These are phyloP conservation scores for Pyrocoelia pectoralis DNA, from an alignment of 2,888 invertebrate species.

Conservation along the genomic window DNA sequence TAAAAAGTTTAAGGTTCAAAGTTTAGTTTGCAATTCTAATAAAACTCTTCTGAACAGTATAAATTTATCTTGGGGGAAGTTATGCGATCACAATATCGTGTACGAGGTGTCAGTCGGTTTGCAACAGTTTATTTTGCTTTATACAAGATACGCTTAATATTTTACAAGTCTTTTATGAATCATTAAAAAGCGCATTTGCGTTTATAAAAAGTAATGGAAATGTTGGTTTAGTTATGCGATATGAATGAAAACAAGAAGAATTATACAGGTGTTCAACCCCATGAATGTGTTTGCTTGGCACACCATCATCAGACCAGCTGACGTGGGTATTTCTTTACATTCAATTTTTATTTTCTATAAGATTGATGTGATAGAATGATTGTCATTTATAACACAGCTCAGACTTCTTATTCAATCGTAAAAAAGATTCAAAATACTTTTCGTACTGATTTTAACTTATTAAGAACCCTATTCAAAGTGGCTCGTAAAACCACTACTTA, in stretches of 20 bases:
- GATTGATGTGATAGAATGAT: constrained; percentile 39
- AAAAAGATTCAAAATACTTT: constrained; percentile 21
- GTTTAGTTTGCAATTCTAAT: background rate
- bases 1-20: background rate
- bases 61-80: background rate
- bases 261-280: constrained; percentile 31
- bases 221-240: constrained; percentile 30
- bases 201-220: constrained; percentile 30
- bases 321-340: constrained; percentile 29
- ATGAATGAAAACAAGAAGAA: constrained; percentile 21
- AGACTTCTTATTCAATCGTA: constrained; percentile 28
- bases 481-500: constrained; percentile 31
- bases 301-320: constrained; percentile 27
- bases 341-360: constrained; percentile 39
- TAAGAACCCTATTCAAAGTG: constrained; percentile 32
- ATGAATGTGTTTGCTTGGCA: constrained; percentile 23
- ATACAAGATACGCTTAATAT: too few species aligned
- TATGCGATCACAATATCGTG: constrained; percentile 7
- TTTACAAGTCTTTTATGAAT: constrained; percentile 33
- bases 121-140: background rate
- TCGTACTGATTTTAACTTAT: constrained; percentile 27
- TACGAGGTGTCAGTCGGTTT: background rate
- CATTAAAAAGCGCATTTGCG: constrained; percentile 31
- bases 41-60: background rate
- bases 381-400: constrained; percentile 40